Evolutionary conservation across 2,888 invertebrate species (phyloP).

Genomic region (Lymantria dispar): DNA sequence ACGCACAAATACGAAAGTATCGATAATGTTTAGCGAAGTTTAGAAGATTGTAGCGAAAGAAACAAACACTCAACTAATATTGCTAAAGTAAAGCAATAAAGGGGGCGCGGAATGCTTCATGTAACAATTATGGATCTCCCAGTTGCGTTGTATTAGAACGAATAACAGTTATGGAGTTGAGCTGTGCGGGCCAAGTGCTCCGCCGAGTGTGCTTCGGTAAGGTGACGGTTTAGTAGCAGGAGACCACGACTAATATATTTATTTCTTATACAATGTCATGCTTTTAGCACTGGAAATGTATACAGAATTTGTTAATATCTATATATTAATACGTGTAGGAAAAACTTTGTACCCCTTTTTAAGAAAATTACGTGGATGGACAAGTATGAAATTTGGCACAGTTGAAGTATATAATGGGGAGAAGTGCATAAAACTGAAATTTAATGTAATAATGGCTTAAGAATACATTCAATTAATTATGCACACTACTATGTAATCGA

Average conservation of each 20-base stretch:
- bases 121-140: constrained; percentile 52
- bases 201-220: constrained; percentile 13
- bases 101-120: constrained; percentile 39
- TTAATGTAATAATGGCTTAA: no score
- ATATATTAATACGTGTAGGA: no score
- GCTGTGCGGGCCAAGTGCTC: constrained; percentile 15
- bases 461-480: no score
- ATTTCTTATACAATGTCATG: no score
- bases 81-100: constrained; percentile 48
- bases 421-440: no score
- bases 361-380: no score
- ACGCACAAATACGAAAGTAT: constrained; percentile 14
- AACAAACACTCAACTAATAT: constrained; percentile 30
- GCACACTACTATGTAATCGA: no score
- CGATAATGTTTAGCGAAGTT: constrained; percentile 11
- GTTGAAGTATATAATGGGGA: no score
- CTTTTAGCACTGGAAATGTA: no score
- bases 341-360: no score
- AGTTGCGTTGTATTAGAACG: constrained; percentile 17
- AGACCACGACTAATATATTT: constrained; percentile 3
- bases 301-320: no score
- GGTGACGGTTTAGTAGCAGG: background rate
- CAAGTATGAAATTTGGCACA: no score
- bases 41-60: constrained; percentile 18
- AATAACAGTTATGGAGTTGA: constrained; percentile 24